Percentiles rank a stretch among this genome's conserved stretches.
Evolutionary conservation across 53 echinoderm and acorn worm species (phyloP).

Genomic region (Henricia sp.): DNA sequence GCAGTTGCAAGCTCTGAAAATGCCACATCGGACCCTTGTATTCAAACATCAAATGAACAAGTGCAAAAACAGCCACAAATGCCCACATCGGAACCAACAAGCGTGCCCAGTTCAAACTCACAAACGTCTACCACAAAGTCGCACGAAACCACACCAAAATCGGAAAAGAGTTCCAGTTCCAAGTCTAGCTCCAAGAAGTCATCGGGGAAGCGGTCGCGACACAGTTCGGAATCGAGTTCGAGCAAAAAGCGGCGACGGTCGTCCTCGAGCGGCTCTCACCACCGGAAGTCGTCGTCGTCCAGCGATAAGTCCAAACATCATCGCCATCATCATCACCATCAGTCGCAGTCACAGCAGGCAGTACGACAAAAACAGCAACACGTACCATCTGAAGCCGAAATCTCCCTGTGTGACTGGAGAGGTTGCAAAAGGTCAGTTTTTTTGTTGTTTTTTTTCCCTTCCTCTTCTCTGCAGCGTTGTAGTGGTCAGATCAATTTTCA

Average conservation of each 20-base stretch:
- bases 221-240: slow-evolving; percentile 48
- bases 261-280: slow-evolving; percentile 77
- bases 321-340: slow-evolving; percentile 37
- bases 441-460: too few species aligned
- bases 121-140: not conserved
- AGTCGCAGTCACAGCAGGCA: slow-evolving; percentile 32
- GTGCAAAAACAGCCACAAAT: slow-evolving; percentile 20
- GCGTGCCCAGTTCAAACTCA: not conserved
- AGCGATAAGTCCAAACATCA: slow-evolving; percentile 61
- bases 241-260: slow-evolving; percentile 85
- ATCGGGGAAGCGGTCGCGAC: slow-evolving; percentile 45
- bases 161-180: slow-evolving; percentile 52
- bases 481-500: too few species aligned
- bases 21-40: not conserved
- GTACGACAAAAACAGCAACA: slow-evolving; percentile 18
- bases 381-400: slow-evolving; percentile 21
- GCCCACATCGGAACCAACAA: slow-evolving; percentile 2
- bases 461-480: too few species aligned
- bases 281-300: slow-evolving; percentile 79
- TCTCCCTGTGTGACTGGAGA: slow-evolving; percentile 91
- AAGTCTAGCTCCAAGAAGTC: slow-evolving; percentile 49
- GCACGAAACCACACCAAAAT: slow-evolving; percentile 49
- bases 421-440: slow-evolving; percentile 85
- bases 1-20: not conserved
- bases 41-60: slow-evolving; percentile 11